Conservation (phyloP, 2,113 vertebrate genomes). For the Boulengeromyrus knoepffleri region DNA sequence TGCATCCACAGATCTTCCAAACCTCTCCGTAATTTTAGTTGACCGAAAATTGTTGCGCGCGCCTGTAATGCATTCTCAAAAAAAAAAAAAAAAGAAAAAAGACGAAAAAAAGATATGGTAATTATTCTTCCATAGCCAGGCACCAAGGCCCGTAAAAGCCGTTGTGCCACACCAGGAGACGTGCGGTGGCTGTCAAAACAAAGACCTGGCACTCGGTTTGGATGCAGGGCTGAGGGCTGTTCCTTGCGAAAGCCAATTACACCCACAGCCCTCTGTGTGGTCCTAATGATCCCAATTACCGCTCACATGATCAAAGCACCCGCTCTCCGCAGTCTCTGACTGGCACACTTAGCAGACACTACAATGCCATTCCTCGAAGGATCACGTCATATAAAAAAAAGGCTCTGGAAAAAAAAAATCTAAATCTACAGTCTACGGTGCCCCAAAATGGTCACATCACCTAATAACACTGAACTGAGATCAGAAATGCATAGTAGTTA, state of each 20-base stretch:
- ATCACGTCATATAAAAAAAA: not conserved
- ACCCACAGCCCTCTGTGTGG: slow-evolving; percentile 62
- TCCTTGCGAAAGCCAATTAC: slow-evolving; percentile 60
- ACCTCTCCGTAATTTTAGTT: slow-evolving; percentile 44
- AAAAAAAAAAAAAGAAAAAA: slow-evolving; percentile 56
- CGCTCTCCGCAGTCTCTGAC: not conserved
- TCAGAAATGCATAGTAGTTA: not conserved
- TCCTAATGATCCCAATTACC: slow-evolving; percentile 58
- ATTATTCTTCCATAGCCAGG: slow-evolving; percentile 60
- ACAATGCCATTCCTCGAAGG: not conserved
- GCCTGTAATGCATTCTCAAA: slow-evolving; percentile 61
- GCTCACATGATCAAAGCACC: slow-evolving; percentile 63
- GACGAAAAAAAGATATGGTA: slow-evolving; percentile 63
- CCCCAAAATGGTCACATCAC: not conserved
- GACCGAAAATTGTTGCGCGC: slow-evolving; percentile 50
- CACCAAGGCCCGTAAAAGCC: slow-evolving; percentile 45
- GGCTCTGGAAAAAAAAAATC: not conserved
- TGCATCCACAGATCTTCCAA: slow-evolving; percentile 43
- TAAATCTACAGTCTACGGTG: not conserved
- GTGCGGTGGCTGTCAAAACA: slow-evolving; percentile 63
- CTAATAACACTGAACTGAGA: not conserved
- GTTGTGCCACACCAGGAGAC: slow-evolving; percentile 60
- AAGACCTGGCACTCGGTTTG: slow-evolving; percentile 51
- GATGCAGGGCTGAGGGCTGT: slow-evolving; percentile 47
- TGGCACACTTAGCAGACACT: not conserved